Evolutionary conservation across 2,888 invertebrate genomes (phyloP).

Genomic region (Apoda limacodes): DNA sequence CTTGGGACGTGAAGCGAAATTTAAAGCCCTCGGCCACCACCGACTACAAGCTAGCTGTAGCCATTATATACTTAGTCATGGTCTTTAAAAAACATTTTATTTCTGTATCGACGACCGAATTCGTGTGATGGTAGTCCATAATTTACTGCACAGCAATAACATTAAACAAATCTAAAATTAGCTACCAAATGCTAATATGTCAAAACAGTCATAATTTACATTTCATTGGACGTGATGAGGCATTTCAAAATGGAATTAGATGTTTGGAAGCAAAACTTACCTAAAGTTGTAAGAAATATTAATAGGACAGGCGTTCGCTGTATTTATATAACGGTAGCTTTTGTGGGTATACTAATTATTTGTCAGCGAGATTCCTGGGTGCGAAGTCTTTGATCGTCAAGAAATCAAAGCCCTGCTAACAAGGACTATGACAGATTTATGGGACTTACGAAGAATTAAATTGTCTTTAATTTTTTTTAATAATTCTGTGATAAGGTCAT

Average conservation of each 20-base stretch:
- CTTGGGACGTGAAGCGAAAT: no score
- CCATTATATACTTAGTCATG: no score
- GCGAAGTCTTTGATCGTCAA: conserved; percentile 54
- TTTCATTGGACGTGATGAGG: conserved; percentile 41
- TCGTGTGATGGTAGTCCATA: no score
- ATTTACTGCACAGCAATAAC: no score
- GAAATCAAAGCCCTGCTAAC: conserved; percentile 55
- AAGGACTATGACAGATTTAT: conserved; percentile 63
- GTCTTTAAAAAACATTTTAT: no score
- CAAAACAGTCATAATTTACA: conserved; percentile 31
- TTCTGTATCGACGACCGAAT: no score
- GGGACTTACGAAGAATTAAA: conserved; percentile 39
- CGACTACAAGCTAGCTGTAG: no score
- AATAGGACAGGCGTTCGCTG: not conserved
- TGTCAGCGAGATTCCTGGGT: conserved; percentile 42
- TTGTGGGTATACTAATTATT: conserved; percentile 54
- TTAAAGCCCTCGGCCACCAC: no score
- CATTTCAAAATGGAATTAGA: conserved; percentile 48
- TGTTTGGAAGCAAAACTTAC: conserved; percentile 32
- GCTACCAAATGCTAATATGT: no score
- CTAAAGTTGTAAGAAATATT: conserved; percentile 6
- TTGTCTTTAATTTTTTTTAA: no score
- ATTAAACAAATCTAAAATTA: no score
- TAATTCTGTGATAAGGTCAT: no score
- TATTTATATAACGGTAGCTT: conserved; percentile 20